Evolutionary conservation across 1,140 invertebrate genomes (phyloP), one percentile per base, ranked within the genome.

Genomic region (Trypoxylus dichotomus): DNA sequence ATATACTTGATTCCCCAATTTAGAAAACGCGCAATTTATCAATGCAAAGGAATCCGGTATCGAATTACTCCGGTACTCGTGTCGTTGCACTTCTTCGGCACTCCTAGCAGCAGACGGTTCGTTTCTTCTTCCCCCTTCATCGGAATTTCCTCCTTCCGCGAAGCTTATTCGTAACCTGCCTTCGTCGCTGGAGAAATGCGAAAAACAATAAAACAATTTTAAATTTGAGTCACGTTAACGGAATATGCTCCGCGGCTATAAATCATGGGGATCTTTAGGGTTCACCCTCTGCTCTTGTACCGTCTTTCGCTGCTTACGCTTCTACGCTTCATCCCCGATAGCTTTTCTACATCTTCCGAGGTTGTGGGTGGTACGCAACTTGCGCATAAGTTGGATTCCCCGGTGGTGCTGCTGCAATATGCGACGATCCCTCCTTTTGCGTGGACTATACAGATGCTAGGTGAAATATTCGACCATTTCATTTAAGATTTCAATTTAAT

Each of bases 161-260:
- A 7, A 1, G 24, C 60, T 68, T 68, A 68, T 68, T 29, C 60
- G 60, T 68, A 68, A 29, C 27, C 60, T 24, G 72, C 27, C 19
- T 27, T 37, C 29, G 63, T 32, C 2, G 13, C 72, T 15, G 41
- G 32, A 74, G 41, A 74, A 74, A 41, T 41, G 32, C 72, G 72
- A 83, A 81, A 83, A 83, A 83, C 82, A 83, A 83, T 83, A 83
- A 83, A 81, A 82, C 81, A 81, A 83, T 83, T 83, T 83, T 81
- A 83, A 83, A 83, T 83, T 83, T 81, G 78, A 83, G 82, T 83
- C 82, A 83, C 72, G 72, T 74, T 74, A 74, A 43, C 32, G 27
- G 72, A 74, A 74, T 74, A 74, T 74, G 72, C 72, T 81, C 77
- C 79, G 63, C 76, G 63, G 77, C 76, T 71, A 83, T 83, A 83